Conservation (phyloP, 2,113 vertebrate species). For the Progne subis region DNA sequence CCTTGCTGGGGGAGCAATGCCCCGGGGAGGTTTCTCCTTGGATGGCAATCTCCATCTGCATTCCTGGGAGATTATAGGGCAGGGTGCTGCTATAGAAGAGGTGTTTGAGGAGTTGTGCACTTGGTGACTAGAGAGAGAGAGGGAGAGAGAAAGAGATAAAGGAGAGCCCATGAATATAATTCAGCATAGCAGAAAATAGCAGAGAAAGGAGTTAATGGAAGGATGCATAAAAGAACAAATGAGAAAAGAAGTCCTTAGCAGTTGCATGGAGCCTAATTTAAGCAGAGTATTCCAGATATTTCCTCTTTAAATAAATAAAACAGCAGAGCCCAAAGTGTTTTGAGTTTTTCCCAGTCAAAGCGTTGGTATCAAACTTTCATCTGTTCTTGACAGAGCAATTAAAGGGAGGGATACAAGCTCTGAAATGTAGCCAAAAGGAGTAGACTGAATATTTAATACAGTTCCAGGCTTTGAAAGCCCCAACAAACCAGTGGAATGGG, state of each 20-base stretch:
- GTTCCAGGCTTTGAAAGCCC: slow-evolving; percentile 64
- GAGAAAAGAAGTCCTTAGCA: not conserved
- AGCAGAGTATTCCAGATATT: not conserved
- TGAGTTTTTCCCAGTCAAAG: slow-evolving; percentile 34
- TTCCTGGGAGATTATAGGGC: not conserved
- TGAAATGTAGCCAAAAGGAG: slow-evolving; percentile 51
- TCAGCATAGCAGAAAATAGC: not conserved
- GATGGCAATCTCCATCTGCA: not conserved
- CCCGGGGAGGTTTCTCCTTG: not conserved
- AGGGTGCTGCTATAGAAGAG: not conserved
- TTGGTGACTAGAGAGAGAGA: not conserved
- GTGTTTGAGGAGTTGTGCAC: not conserved
- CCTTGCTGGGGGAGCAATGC: not conserved
- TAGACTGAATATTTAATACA: slow-evolving; percentile 62
- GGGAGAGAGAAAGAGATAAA: not conserved
- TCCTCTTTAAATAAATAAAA: slow-evolving; percentile 11
- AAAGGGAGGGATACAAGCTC: slow-evolving; percentile 45
- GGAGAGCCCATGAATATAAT: not conserved
- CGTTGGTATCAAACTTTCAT: slow-evolving; percentile 53
- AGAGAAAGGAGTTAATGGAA: not conserved
- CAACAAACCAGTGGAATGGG: slow-evolving; percentile 20
- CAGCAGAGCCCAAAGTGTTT: slow-evolving; percentile 7
- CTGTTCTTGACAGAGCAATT: slow-evolving; percentile 55
- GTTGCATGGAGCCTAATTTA: not conserved
- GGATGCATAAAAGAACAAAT: not conserved